phyloP scores from a whole-genome alignment of 2,797 vertebrate species.

The Alcedo quadribrachys region DNA sequence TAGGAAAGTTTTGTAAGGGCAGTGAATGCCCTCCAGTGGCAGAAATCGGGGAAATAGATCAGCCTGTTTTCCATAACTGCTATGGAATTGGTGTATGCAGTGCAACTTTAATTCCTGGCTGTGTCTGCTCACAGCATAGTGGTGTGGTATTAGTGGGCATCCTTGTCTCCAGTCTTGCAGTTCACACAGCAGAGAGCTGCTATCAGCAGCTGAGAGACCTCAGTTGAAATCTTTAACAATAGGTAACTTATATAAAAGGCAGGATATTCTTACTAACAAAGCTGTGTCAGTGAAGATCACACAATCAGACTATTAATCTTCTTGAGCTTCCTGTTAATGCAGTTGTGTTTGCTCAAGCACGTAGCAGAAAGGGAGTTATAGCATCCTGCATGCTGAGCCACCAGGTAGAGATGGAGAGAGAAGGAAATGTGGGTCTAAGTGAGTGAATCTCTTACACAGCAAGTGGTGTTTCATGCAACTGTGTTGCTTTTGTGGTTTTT shows the following conservation, averaged over 20 bases:
- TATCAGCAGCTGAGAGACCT: background rate
- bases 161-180: background rate
- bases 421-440: accelerated
- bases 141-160: accelerated
- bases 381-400: background rate
- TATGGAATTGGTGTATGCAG: background rate
- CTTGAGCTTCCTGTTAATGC: background rate
- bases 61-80: background rate
- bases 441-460: accelerated
- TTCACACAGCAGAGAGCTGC: background rate
- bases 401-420: background rate
- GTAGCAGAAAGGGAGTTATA: background rate
- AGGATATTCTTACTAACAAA: background rate
- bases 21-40: slow-evolving; percentile 49
- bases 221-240: accelerated
- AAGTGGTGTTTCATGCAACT: background rate
- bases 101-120: background rate
- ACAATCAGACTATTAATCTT: accelerated
- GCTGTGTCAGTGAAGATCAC: accelerated
- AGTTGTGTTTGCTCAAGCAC: background rate
- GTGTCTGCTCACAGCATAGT: accelerated
- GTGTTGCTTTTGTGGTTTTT: background rate
- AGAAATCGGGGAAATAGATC: background rate
- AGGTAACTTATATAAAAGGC: background rate
- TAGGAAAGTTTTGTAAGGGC: background rate